Percentiles rank a stretch among this genome's conserved stretches.
These are phyloP conservation scores for Nemoura dubitans DNA, from an alignment of 2,888 invertebrate species.

Conservation along the genomic window DNA sequence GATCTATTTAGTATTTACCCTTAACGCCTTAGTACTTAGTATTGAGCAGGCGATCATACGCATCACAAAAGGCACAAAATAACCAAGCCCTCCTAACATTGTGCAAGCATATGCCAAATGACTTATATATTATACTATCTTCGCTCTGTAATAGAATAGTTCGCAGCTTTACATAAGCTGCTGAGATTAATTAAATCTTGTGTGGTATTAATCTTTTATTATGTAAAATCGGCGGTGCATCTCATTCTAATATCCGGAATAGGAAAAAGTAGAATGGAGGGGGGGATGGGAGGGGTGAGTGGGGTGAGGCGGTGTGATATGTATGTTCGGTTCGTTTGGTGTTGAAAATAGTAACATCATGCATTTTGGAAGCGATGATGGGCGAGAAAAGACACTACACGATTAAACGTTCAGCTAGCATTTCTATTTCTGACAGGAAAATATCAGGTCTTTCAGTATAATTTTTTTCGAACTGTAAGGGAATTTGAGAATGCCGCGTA, in stretches of 20 bases:
- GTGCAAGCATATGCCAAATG: slow-evolving; percentile 7
- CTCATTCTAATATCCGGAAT: not conserved
- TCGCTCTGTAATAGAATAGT: not conserved
- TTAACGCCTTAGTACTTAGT: not conserved
- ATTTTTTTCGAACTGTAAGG: not conserved
- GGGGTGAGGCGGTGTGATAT: not conserved
- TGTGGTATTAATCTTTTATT: slow-evolving; percentile 9
- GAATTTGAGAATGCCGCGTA: not conserved
- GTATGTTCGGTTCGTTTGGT: not conserved
- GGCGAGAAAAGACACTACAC: not conserved
- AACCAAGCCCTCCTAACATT: not conserved
- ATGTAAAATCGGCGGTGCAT: not conserved
- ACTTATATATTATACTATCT: slow-evolving; percentile 1
- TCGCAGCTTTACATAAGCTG: slow-evolving; percentile 22
- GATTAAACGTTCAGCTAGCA: not conserved
- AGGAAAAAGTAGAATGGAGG: not conserved
- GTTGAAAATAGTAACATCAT: not conserved
- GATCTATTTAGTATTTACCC: not conserved
- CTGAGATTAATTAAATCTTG: slow-evolving; percentile 27
- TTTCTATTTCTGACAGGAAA: not conserved
- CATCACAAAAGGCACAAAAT: not conserved
- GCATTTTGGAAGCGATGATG: not conserved
- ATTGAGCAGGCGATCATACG: not conserved
- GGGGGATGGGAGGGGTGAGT: not conserved
- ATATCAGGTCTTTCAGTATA: not conserved